These are phyloP conservation scores for Hippocampus comes DNA, from an alignment of 2,113 vertebrate species.

Conservation along the genomic window DNA sequence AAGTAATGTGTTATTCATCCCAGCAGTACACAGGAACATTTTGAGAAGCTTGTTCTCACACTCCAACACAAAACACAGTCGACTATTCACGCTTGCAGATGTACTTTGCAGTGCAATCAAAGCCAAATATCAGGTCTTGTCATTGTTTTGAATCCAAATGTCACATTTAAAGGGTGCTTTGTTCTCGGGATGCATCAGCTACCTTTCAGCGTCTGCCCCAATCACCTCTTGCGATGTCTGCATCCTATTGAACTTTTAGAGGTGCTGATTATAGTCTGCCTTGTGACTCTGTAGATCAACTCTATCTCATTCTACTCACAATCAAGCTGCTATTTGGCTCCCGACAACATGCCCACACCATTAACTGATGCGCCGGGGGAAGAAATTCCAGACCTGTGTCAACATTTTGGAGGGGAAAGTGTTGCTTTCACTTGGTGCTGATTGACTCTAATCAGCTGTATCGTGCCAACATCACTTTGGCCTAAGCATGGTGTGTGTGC, in stretches of 20 bases:
- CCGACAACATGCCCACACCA: constrained; percentile 58
- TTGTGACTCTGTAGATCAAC: constrained; percentile 32
- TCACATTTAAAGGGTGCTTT: constrained; percentile 39
- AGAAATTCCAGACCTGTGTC: constrained; percentile 40
- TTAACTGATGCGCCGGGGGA: constrained; percentile 58
- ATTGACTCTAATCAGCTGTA: constrained; percentile 74
- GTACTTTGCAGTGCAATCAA: constrained; percentile 1
- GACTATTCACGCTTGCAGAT: background rate
- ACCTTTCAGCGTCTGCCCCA: constrained; percentile 51
- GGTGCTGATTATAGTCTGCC: constrained; percentile 54
- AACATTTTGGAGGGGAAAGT: constrained; percentile 46
- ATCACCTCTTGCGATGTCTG: constrained; percentile 48
- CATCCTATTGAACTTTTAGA: constrained; percentile 53
- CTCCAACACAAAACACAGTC: background rate
- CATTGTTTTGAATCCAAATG: constrained; percentile 25
- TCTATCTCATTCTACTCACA: constrained; percentile 57
- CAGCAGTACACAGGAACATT: background rate
- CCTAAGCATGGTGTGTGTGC: constrained; percentile 22
- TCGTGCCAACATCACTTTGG: constrained; percentile 41
- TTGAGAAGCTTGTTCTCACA: background rate
- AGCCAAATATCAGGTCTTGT: background rate
- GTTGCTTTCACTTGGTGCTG: constrained; percentile 52
- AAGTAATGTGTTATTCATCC: background rate
- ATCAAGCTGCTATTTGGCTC: constrained; percentile 66
- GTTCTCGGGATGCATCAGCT: constrained; percentile 52